A percentile compares a stretch with the other conserved stretches of the same genome.
Evolutionary conservation across 1,140 invertebrate genomes (phyloP).

Genomic region (Lutraria rhynchaena): DNA sequence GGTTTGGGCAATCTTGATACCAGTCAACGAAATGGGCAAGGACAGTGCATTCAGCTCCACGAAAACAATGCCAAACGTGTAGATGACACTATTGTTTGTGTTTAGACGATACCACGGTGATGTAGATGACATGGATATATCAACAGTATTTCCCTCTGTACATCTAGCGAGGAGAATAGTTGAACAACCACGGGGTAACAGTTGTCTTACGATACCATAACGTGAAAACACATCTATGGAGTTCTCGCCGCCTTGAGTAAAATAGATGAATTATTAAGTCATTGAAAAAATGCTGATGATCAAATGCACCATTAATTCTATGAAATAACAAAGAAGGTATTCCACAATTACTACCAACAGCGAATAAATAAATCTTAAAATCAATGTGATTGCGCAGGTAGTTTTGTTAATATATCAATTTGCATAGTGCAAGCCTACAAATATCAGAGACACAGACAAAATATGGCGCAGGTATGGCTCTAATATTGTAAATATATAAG

Average conservation of each 20-base stretch:
- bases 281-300: too few relatives aligned
- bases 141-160: conserved; percentile 9
- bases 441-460: neutral
- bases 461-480: neutral
- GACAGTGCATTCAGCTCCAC: conserved; percentile 31
- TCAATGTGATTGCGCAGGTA: too few relatives aligned
- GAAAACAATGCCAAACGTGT: conserved; percentile 45
- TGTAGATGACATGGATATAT: conserved; percentile 39
- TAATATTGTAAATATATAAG: neutral
- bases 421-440: neutral
- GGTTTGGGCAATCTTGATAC: neutral
- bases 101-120: conserved; percentile 32
- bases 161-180: conserved; percentile 37
- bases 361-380: too few relatives aligned
- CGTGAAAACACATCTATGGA: neutral
- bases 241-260: neutral
- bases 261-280: too few relatives aligned
- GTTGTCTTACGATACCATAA: conserved; percentile 3
- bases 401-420: too few relatives aligned
- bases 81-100: neutral
- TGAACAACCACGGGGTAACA: conserved; percentile 38
- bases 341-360: too few relatives aligned
- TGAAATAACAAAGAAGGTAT: too few relatives aligned
- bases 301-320: too few relatives aligned
- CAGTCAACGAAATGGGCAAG: conserved; percentile 36